Percentiles rank a stretch among this genome's conserved stretches.
These are phyloP conservation scores for Heliothis virescens DNA, from an alignment of 1,140 invertebrate genomes.

Conservation along the genomic window DNA sequence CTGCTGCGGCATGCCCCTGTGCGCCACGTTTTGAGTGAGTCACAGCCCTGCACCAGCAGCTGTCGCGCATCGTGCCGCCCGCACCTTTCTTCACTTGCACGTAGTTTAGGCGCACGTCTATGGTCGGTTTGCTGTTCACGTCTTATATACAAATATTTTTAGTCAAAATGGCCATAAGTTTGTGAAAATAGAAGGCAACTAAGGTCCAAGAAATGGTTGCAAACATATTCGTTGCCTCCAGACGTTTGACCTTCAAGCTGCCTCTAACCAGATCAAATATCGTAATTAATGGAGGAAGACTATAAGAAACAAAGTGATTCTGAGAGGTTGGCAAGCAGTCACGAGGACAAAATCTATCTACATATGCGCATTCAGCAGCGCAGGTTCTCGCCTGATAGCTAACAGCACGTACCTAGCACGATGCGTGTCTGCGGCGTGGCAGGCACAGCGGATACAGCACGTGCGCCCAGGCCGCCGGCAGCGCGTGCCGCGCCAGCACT, in stretches of 20 bases:
- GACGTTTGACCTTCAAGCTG: no score
- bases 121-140: slow-evolving; percentile 87
- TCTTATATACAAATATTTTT: slow-evolving; percentile 56
- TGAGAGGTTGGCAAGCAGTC: no score
- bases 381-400: neutral
- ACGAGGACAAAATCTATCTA: no score
- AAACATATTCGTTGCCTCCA: no score
- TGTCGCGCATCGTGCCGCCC: slow-evolving; percentile 92
- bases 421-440: slow-evolving; percentile 93
- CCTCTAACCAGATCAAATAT: no score
- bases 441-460: slow-evolving; percentile 91
- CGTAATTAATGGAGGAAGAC: no score
- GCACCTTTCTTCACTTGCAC: slow-evolving; percentile 97
- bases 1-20: slow-evolving; percentile 93
- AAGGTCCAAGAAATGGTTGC: no score
- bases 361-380: neutral
- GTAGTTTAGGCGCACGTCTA: slow-evolving; percentile 96
- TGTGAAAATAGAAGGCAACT: no score
- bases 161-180: no score
- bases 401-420: slow-evolving; percentile 87
- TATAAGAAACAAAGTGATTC: no score
- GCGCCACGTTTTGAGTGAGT: slow-evolving; percentile 97
- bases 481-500: slow-evolving; percentile 88
- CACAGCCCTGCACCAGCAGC: slow-evolving; percentile 93
- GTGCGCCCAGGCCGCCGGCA: slow-evolving; percentile 93